A percentile compares a stretch with the other conserved stretches of the same genome.
These are phyloP conservation scores for Trichosurus vulpecula DNA, from an alignment of 2,797 vertebrate species.

Conservation along the genomic window DNA sequence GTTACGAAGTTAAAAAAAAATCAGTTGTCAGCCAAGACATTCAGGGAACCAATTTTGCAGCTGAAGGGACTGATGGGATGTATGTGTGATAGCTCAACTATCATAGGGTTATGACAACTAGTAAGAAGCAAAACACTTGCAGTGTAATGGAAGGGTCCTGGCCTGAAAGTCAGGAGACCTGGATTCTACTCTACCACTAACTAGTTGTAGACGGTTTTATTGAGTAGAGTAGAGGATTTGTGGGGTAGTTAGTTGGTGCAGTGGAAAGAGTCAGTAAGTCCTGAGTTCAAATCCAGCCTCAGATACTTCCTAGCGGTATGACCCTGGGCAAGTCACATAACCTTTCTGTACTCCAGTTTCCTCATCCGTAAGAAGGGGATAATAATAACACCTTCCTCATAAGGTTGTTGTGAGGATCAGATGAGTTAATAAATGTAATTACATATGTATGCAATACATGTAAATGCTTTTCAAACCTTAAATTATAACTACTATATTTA, in stretches of 20 bases:
- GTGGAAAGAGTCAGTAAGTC: background rate
- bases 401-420: background rate
- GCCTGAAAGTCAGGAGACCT: background rate
- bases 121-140: background rate
- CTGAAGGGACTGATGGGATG: background rate
- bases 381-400: background rate
- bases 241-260: background rate
- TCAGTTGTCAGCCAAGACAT: background rate
- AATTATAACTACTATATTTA: no score
- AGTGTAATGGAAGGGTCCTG: background rate
- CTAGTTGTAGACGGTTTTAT: background rate
- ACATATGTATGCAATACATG: no score
- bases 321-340: background rate
- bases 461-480: background rate
- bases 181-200: background rate
- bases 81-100: background rate
- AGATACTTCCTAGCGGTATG: background rate
- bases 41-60: background rate
- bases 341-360: background rate
- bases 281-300: background rate
- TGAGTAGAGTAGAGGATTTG: background rate
- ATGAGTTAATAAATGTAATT: background rate
- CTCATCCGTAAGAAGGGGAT: background rate
- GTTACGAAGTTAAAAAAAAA: background rate
- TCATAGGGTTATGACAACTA: background rate